Percentiles rank a stretch among this genome's conserved stretches.
phyloP scores from a whole-genome alignment of 2,113 vertebrate genomes.

The Ailuropoda melanoleuca region DNA sequence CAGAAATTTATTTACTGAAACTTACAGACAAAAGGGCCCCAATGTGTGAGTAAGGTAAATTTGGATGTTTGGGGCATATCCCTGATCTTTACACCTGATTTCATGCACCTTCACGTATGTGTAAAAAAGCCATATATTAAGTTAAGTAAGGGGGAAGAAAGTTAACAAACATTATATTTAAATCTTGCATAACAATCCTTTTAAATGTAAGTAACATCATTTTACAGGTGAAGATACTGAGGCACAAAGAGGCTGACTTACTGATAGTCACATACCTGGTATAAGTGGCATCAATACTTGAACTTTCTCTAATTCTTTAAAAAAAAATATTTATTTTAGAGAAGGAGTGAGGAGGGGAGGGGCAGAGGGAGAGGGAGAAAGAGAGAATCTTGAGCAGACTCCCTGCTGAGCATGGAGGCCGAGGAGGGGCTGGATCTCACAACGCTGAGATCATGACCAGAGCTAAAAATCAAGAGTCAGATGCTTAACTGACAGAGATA shows the following conservation, averaged over 20 bases:
- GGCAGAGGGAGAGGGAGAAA: background rate
- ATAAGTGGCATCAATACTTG: background rate
- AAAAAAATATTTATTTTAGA: background rate
- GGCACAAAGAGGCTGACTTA: background rate
- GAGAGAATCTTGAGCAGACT: background rate
- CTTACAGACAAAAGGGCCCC: background rate
- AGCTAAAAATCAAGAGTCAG: background rate
- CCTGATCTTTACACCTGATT: background rate
- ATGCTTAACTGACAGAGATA: background rate
- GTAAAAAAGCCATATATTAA: background rate
- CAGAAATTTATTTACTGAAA: constrained; percentile 4
- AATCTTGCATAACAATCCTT: background rate
- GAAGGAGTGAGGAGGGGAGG: background rate
- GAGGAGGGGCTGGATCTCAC: background rate
- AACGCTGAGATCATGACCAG: background rate
- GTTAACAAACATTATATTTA: background rate
- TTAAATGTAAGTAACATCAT: background rate
- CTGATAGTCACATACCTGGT: background rate
- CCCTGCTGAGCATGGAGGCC: background rate
- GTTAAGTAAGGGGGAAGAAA: background rate
- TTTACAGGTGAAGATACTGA: background rate
- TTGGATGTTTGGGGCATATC: background rate
- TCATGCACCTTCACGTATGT: background rate
- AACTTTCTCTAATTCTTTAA: background rate
- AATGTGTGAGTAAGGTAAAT: background rate